phyloP scores from a whole-genome alignment of 1,140 invertebrate species.

The Meteorus sp. region DNA sequence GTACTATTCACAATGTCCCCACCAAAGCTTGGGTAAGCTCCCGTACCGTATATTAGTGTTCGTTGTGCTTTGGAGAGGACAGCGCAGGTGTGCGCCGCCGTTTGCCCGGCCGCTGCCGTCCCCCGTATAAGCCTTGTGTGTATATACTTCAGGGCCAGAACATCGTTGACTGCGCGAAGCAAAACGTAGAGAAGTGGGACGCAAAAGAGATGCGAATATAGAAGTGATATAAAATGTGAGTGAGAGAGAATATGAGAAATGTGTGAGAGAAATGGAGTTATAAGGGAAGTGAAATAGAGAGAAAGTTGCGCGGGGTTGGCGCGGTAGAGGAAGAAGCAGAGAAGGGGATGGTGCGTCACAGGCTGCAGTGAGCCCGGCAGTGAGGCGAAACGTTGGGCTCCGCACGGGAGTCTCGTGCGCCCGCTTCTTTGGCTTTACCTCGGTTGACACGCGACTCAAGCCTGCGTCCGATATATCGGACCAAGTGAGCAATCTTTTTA shows the following conservation, averaged over 20 bases:
- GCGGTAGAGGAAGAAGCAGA: conserved; percentile 17
- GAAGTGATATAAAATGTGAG: neutral
- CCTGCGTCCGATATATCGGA: conserved; percentile 19
- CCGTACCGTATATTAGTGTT: no score
- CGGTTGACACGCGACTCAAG: conserved; percentile 35
- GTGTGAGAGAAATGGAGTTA: neutral
- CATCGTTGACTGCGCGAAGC: no score
- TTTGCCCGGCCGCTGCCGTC: neutral
- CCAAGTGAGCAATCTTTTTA: conserved; percentile 25
- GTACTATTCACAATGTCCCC: neutral
- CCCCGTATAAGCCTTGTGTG: neutral
- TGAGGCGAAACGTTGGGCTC: conserved; percentile 55
- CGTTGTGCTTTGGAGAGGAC: neutral
- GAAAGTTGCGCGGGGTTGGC: conserved; percentile 9
- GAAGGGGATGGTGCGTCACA: conserved; percentile 54
- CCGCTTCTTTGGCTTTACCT: conserved; percentile 35
- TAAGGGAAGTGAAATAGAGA: conserved; percentile 9
- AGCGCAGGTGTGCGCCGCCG: neutral
- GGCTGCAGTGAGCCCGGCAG: conserved; percentile 57
- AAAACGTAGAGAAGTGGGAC: neutral
- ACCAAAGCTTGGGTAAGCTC: neutral
- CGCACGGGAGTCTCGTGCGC: conserved; percentile 54
- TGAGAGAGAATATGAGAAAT: neutral
- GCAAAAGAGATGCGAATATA: neutral
- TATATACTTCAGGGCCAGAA: neutral